Base-by-base conservation (phyloP, 2,797 vertebrate species). In the Cygnus olor region DNA sequence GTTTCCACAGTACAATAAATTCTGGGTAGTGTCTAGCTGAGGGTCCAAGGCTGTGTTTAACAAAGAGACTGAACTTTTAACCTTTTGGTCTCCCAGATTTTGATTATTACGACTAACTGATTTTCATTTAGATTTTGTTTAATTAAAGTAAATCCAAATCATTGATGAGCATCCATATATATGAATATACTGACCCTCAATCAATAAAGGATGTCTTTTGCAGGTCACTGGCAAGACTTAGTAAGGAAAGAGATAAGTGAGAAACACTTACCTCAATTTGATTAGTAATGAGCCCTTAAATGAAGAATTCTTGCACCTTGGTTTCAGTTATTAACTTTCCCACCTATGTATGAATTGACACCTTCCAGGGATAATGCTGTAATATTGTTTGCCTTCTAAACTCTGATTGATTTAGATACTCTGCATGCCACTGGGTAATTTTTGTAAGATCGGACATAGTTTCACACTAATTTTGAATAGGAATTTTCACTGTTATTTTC, bases 41-140 rank as follows among this genome's bases (percentile, higher is more conserved):
- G 14, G 34, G 66, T 91, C 92, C 70, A 91, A 85, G 45, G 69
- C 34, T 90, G 72, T 22, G 2, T 93, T 96, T 97, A 95, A 95
- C 72, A 85, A 96, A 97, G 85, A 70, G 82, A 32, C 20, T 96
- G 92, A 97, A 97, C 91, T 96, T 96, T 94, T 94, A 96, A 95
- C 80, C 92, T 95, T 94, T 93, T 54, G 11, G 44, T 13, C 49
- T 89, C 85, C 51, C 80, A 81, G 44, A 88, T 92, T 95, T 94
- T 89, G 64, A 90, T 77, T 90, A 87, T 96, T 72, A 69, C 8
- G 1, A 69, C 56, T 86, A 93, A 61, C 60, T 78, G 40, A 30
- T 82, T 53, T 47, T 89, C 53, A 70, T 95, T 93, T 90, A 91
- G 63, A 68, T 85, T 96, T 93, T 34, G 0, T 92, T 79, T 94